These are phyloP conservation scores for Actinostola sp. DNA, from an alignment of 92 coral and sea anemone genomes.

Conservation along the genomic window DNA sequence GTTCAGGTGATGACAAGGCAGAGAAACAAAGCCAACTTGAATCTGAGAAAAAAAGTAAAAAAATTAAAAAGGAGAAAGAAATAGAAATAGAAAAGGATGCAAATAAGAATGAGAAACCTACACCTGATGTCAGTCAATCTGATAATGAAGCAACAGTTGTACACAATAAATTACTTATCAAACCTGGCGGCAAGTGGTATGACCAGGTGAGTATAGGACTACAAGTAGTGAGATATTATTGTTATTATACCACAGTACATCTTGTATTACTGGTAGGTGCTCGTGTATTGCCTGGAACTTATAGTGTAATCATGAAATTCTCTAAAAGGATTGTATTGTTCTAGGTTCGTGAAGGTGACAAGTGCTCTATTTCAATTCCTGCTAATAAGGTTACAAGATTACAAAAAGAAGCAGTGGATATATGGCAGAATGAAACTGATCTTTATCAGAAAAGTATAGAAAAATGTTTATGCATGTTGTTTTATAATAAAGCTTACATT, in stretches of 20 bases:
- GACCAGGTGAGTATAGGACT: conserved; percentile 61
- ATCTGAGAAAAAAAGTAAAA: conserved; percentile 8
- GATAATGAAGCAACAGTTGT: conserved; percentile 9
- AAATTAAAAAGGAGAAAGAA: conserved; percentile 11
- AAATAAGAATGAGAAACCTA: neutral
- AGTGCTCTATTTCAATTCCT: neutral
- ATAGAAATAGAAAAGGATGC: neutral
- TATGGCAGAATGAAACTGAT: conserved; percentile 74
- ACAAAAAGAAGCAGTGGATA: conserved; percentile 61
- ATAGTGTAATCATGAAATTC: no score
- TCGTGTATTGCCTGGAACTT: no score
- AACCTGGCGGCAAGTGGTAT: conserved; percentile 90
- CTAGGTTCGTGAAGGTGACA: conserved; percentile 48
- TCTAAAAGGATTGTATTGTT: neutral
- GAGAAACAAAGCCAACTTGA: conserved; percentile 8
- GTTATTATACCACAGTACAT: no score
- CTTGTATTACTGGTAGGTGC: no score
- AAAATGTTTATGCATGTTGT: neutral
- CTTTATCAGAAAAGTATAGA: conserved; percentile 73
- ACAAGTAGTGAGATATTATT: no score
- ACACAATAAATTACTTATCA: conserved; percentile 58
- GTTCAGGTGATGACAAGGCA: neutral
- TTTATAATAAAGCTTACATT: no score
- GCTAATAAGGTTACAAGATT: conserved; percentile 42
- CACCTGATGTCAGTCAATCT: neutral